phyloP scores from a whole-genome alignment of 2,113 vertebrate species.

The Megaceryle torquata region DNA sequence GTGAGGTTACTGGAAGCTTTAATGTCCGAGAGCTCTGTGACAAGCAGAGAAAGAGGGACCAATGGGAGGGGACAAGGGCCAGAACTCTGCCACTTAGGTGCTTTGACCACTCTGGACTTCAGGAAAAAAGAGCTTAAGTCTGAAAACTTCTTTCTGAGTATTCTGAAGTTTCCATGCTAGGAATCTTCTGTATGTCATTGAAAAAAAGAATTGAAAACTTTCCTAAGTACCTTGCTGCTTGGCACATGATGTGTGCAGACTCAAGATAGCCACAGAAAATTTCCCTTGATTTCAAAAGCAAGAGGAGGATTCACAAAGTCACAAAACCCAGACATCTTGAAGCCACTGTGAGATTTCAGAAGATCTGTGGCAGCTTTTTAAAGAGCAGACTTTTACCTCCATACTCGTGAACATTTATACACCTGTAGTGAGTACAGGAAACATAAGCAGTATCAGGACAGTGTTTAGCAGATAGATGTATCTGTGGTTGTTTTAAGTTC shows the following conservation, averaged over 20 bases:
- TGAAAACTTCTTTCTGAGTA: neutral
- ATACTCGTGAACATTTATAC: no score
- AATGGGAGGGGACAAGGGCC: neutral
- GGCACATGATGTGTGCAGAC: neutral
- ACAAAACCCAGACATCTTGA: neutral
- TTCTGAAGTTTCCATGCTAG: neutral
- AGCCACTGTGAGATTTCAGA: neutral
- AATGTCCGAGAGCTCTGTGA: neutral
- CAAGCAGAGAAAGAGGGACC: neutral
- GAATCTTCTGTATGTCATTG: rapidly evolving
- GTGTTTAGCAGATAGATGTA: neutral
- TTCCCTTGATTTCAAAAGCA: neutral
- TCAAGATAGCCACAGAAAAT: neutral
- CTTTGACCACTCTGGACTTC: neutral
- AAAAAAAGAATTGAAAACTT: neutral
- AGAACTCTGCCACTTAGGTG: rapidly evolving
- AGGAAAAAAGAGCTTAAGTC: neutral
- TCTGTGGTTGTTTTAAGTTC: neutral
- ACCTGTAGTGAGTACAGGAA: neutral
- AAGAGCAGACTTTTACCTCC: neutral
- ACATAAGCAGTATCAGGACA: neutral
- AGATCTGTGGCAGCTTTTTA: neutral
- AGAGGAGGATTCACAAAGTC: neutral
- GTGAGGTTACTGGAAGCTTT: neutral
- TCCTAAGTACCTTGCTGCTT: neutral